Base-by-base conservation (phyloP, 2,888 invertebrate genomes). In the Tenthredo scrophulariae region DNA sequence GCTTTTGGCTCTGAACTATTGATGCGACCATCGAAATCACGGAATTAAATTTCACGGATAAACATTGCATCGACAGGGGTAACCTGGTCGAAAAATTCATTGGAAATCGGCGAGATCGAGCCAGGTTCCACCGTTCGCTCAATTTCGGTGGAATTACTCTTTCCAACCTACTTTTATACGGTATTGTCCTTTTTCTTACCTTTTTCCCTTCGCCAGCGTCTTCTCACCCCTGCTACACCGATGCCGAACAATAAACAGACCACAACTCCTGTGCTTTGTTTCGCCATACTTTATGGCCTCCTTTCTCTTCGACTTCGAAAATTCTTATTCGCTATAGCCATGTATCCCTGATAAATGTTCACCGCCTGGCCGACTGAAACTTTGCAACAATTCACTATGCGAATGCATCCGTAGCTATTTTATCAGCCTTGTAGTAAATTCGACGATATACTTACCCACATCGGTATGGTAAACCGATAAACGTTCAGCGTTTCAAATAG, bases 261-360 rank as follows among this genome's bases (percentile, higher is more conserved):
- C 72, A 10, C n/a, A 43, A 37, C 37, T 72, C 40, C 40, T 40
- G 72, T 43, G 40, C 72, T 40, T 72, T 72, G 72, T 72, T 43
- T 72, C 72, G 22, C 40, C n/a, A 72, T 72, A 26, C 40, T 72
- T 72, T 72, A 72, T 72, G 22, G 43, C 72, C 40, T 40, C n/a
- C 3, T 33, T 43, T 72, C 18, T 72, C 72, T 72, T 13, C 72
- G 72, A n/a, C 40, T 18, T 18, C n/a, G 22, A n/a, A 43, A 72
- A 70, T 70, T 70, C 70, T 65, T 65, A 65, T 15, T 65, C 65
- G 65, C 65, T 26, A 65, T 58, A 58, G 67, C 18, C 18, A 67
- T 26, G 33, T 18, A 67, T 67, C 18, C 18, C 67, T 67, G 67
- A 67, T 67, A 67, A 67, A 67, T 67, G 29, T 13, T 22, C 10